Percentiles rank a stretch among this genome's conserved stretches.
phyloP scores from a whole-genome alignment of 2,888 invertebrate species.

The Chrysodeixis includens region DNA sequence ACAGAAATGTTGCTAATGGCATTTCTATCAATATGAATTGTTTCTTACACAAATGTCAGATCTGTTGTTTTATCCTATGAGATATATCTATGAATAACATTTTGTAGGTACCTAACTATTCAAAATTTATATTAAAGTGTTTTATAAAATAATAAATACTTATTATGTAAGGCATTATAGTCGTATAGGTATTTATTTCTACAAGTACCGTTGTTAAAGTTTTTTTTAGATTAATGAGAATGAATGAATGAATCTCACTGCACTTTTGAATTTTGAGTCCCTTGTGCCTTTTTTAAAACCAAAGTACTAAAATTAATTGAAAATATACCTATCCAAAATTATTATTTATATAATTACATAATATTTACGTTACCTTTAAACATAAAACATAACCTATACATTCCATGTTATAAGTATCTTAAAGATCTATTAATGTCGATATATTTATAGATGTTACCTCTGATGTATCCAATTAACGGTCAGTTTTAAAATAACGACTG shows the following conservation, averaged over 20 bases:
- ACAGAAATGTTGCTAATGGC: slow-evolving; percentile 9
- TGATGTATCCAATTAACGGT: slow-evolving; percentile 36
- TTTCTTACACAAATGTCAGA: slow-evolving; percentile 24
- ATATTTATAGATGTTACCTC: slow-evolving; percentile 57
- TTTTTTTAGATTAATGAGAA: slow-evolving; percentile 47
- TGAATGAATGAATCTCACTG: slow-evolving; percentile 40
- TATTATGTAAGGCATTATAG: slow-evolving; percentile 37
- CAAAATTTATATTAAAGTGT: slow-evolving; percentile 29
- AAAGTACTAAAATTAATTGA: slow-evolving; percentile 61
- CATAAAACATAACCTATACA: slow-evolving; percentile 56
- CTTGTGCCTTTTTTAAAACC: slow-evolving; percentile 77
- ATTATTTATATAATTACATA: slow-evolving; percentile 48
- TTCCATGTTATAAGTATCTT: slow-evolving; percentile 63
- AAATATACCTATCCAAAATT: slow-evolving; percentile 47
- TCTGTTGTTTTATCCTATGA: slow-evolving; percentile 30
- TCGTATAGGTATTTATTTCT: slow-evolving; percentile 53
- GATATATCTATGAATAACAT: slow-evolving; percentile 18
- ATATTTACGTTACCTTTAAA: slow-evolving; percentile 48
- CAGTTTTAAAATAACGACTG: slow-evolving; percentile 47
- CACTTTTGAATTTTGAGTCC: slow-evolving; percentile 62
- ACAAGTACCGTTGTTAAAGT: slow-evolving; percentile 44
- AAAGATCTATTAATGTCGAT: slow-evolving; percentile 54
- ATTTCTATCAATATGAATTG: slow-evolving; percentile 12
- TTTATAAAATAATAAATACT: slow-evolving; percentile 35
- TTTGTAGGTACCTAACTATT: slow-evolving; percentile 19